Percentiles rank a stretch among this genome's conserved stretches.
Evolutionary conservation across 2,113 vertebrate species (phyloP).

Genomic region (Epinephelus moara): DNA sequence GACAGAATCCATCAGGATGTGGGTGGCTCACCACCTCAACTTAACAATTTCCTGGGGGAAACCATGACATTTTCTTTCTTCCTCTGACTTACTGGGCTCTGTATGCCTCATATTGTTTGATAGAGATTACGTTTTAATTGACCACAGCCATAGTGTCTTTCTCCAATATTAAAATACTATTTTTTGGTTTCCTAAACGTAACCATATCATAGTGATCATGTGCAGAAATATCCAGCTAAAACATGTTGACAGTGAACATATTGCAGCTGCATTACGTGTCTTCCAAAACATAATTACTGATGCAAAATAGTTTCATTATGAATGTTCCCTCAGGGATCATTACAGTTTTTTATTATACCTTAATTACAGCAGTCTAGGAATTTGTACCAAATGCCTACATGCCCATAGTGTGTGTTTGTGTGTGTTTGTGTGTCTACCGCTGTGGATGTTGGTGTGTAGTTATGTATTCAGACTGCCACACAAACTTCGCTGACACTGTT

Average conservation of each 20-base stretch:
- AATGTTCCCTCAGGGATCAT: background rate
- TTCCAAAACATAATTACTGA: background rate
- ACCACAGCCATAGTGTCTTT: background rate
- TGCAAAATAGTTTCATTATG: background rate
- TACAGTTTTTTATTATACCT: background rate
- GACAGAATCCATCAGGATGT: background rate
- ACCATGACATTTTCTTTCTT: background rate
- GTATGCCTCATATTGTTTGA: background rate
- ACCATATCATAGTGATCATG: no score
- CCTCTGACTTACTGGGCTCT: background rate
- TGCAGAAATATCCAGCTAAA: background rate
- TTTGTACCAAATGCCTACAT: background rate
- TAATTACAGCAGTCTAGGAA: background rate
- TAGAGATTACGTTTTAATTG: background rate
- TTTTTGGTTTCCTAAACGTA: no score
- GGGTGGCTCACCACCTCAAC: background rate
- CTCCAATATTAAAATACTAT: background rate
- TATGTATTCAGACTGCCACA: background rate
- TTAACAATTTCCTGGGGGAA: background rate
- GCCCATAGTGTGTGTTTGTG: background rate
- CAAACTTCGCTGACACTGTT: slow-evolving; percentile 21
- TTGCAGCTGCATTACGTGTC: background rate
- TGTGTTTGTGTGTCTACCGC: no score
- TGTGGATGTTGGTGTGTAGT: background rate
- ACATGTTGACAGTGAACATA: background rate